Evolutionary conservation across 2,797 vertebrate genomes (phyloP), one percentile per base, ranked within the genome.

Genomic region (Mionectes olivaceus): DNA sequence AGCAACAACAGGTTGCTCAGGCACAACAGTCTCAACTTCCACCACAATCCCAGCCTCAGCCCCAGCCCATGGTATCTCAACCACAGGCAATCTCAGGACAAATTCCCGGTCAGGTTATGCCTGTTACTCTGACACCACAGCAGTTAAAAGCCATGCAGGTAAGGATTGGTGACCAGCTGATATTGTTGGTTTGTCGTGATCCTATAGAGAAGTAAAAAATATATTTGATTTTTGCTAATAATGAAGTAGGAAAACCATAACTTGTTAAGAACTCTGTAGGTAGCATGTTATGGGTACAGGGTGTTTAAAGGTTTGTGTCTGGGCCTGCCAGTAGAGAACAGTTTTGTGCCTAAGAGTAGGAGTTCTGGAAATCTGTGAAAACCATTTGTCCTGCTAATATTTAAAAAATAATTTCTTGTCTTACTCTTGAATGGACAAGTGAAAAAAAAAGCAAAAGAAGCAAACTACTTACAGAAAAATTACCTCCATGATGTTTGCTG

Each of bases 61-160:
- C 97, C 44, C 97, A 99, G 78, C 97, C 98, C 78, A 96, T 99
- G 98, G 98, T 98, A 14, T 97, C 98, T 7, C 99, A 99, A 94
- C 97, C 98, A 35, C 97, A 99, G 91, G 93, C 98, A 56, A 97
- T 98, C 65, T 91, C 98, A 4, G 98, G 98, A 86, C 99, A 98
- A 94, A 99, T 99, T 96, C 75, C 98, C 4, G 37, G 97, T 64
- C 99, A 98, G 93, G 98, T 99, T 55, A 98, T 98, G 86, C 92
- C 98, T 82, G 98, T 99, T 78, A 97, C 97, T 57, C 97, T 98
- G 85, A 33, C 98, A 18, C 96, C 99, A 4, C 98, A 98, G 22
- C 99, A 99, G 47, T 96, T 99, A 43, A 99, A 99, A 95, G 98
- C 98, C 80, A 97, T 99, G 84, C 98, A 99, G 98, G 99, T 99